A percentile compares a stretch with the other conserved stretches of the same genome.
Evolutionary conservation across 2,113 vertebrate species (phyloP).

Genomic region (Dromaius novaehollandiae): DNA sequence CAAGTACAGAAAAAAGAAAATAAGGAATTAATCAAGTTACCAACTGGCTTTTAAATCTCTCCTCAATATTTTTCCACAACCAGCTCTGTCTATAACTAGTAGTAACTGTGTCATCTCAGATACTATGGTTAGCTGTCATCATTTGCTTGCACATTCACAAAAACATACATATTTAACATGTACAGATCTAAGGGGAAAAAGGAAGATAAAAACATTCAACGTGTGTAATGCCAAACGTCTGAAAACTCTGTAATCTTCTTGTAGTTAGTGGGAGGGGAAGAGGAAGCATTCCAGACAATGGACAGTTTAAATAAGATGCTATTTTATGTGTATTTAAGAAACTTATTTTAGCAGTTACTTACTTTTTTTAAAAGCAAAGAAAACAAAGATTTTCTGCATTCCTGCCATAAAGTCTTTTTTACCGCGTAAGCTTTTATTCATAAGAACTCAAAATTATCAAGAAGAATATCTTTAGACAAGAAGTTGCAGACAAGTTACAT

Average conservation of each 20-base stretch:
- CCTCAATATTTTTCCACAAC: not conserved
- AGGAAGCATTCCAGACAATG: slow-evolving; percentile 13
- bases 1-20: not conserved
- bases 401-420: not conserved
- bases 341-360: not conserved
- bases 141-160: slow-evolving; percentile 13
- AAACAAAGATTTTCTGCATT: not conserved
- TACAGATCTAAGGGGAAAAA: not conserved
- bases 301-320: not conserved
- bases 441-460: not conserved
- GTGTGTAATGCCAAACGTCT: not conserved
- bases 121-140: not conserved
- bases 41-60: not conserved
- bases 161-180: not conserved
- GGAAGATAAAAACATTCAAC: not conserved
- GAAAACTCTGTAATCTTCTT: not conserved
- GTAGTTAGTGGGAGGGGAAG: not conserved
- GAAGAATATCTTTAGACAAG: slow-evolving; percentile 12
- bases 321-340: not conserved
- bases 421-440: not conserved
- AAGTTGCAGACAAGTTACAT: slow-evolving; percentile 23
- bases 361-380: not conserved
- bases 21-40: not conserved
- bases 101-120: slow-evolving; percentile 12
- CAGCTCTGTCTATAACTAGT: not conserved